phyloP scores from a whole-genome alignment of 2,113 vertebrate species.

The Dryoscopus gambensis region DNA sequence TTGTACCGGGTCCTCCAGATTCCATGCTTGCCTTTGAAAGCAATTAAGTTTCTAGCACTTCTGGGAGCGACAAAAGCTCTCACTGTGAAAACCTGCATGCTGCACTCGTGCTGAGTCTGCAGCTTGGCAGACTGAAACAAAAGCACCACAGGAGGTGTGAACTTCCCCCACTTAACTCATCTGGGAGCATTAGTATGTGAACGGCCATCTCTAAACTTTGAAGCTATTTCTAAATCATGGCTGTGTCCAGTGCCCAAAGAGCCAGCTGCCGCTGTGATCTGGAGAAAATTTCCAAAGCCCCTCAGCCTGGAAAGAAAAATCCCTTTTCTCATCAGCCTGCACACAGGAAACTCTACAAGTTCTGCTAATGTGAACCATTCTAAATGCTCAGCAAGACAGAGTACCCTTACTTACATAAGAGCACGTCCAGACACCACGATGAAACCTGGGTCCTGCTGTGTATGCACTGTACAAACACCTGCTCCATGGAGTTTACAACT shows the following conservation, averaged over 20 bases:
- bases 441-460: neutral
- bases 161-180: neutral
- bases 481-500: neutral
- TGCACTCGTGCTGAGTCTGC: neutral
- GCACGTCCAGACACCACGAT: neutral
- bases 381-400: neutral
- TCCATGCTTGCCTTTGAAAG: constrained; percentile 44
- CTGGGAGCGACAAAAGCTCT: constrained; percentile 17
- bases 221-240: neutral
- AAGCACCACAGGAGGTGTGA: neutral
- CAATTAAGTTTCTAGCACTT: constrained; percentile 55
- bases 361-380: neutral
- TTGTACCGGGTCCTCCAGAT: constrained; percentile 59
- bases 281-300: neutral
- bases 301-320: neutral
- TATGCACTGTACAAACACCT: neutral
- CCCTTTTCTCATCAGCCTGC: neutral
- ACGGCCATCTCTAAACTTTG: neutral
- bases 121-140: neutral
- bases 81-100: neutral
- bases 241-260: neutral
- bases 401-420: neutral
- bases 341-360: neutral
- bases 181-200: neutral
- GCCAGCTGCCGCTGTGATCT: neutral